Conservation (phyloP, 2,888 invertebrate genomes). For the Drosophila prostipennis region DNA sequence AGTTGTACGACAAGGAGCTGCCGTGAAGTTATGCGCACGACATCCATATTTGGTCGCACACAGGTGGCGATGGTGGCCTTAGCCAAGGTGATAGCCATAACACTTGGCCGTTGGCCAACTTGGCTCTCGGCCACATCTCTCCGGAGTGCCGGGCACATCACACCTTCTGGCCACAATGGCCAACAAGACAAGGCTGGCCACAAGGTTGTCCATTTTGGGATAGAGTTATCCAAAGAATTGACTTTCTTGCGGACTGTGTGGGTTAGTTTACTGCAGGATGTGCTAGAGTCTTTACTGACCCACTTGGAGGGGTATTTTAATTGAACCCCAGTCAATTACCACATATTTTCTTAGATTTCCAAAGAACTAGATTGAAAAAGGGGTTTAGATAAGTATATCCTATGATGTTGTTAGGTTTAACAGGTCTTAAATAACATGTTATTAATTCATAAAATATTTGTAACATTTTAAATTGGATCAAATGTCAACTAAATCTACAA, state of each 20-base stretch:
- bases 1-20: slow-evolving; percentile 74
- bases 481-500: too few relatives aligned
- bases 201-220: slow-evolving; percentile 42
- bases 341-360: background rate
- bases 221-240: slow-evolving; percentile 15
- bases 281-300: slow-evolving; percentile 18
- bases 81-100: slow-evolving; percentile 58
- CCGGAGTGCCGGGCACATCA: slow-evolving; percentile 22
- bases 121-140: slow-evolving; percentile 29
- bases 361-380: background rate
- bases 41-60: slow-evolving; percentile 65
- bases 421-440: too few relatives aligned
- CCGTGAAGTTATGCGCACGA: slow-evolving; percentile 72
- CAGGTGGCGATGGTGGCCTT: slow-evolving; percentile 66
- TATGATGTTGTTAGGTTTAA: too few relatives aligned
- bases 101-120: slow-evolving; percentile 36
- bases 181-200: slow-evolving; percentile 26
- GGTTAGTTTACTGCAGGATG: slow-evolving; percentile 28
- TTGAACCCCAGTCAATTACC: slow-evolving; percentile 6
- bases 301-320: slow-evolving; percentile 11
- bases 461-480: too few relatives aligned
- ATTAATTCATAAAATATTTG: too few relatives aligned
- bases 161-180: slow-evolving; percentile 23
- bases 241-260: slow-evolving; percentile 7
- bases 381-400: too few relatives aligned